Base-by-base conservation (phyloP, 2,797 vertebrate genomes). In the Graptemys geographica region DNA sequence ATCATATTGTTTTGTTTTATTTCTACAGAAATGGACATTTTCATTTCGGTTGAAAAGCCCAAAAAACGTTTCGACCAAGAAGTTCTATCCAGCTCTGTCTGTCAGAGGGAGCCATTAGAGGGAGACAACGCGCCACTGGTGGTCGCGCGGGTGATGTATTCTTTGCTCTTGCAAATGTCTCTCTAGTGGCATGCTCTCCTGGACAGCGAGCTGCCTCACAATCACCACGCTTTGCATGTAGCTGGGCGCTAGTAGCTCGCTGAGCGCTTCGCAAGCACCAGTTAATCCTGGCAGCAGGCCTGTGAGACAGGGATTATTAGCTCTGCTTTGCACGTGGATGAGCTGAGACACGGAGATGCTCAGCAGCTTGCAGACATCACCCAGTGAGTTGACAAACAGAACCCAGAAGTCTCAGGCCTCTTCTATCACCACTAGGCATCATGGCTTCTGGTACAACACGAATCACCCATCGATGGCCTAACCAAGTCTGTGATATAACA, bases 271-370 rank as follows among this genome's bases (percentile, higher is more conserved):
- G 9, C n/a, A 5, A 23, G 10, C 65, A 21, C 18, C 65, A 37
- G 18, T 37, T 21, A 37, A 76, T 44, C 72, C 41, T 15, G 76
- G 27, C 33, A 91, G 28, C 31, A 5, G 59, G 69, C 69, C 5
- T 69, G 28, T 18, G 15, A 69, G 62, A n/a, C 19, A 21, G 41
- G 56, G 41, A 37, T 41, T 81, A 59, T 47, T n/a, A 62, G 51
- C 62, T 62, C 82, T 65, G 49, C 84, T 83, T 92, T 86, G 49
- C 84, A 93, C 83, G 62, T 15, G 37, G 44, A 86, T 79, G 88
- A 87, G 47, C 55, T 27, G 27, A 87, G 21, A 15, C 12, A 79
- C 27, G 53, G 31, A 28, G 72, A 76, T 44, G 41, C 12, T 76
- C 11, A 27, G 72, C 41, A 28, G 41, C 41, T 76, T 10, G 41